Percentiles rank a stretch among this genome's conserved stretches.
Conservation (phyloP, 2,113 vertebrate species). For the Pongo abelii region DNA sequence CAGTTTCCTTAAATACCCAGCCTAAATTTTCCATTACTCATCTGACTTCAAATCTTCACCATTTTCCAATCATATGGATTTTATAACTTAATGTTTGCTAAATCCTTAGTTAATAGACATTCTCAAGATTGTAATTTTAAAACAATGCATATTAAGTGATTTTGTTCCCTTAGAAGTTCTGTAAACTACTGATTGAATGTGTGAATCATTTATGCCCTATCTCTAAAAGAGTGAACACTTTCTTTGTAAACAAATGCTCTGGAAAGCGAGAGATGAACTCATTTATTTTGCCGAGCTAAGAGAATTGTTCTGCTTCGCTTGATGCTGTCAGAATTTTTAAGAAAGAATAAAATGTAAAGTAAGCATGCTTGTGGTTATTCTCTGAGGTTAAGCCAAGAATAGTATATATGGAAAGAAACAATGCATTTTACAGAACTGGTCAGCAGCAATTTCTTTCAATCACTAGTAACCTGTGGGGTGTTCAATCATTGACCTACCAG, state of each 20-base stretch:
- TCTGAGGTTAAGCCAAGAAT: background rate
- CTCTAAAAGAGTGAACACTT: background rate
- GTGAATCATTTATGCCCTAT: background rate
- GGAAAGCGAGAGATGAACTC: background rate
- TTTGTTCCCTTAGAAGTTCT: slow-evolving; percentile 1
- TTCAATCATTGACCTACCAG: slow-evolving; percentile 39
- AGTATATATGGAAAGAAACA: background rate
- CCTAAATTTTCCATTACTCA: slow-evolving; percentile 63
- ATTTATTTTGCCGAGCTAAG: background rate
- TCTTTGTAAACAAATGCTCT: background rate
- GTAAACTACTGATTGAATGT: slow-evolving; percentile 17
- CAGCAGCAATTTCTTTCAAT: slow-evolving; percentile 26
- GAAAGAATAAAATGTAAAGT: slow-evolving; percentile 23
- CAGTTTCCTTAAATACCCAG: slow-evolving; percentile 62
- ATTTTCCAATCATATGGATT: slow-evolving; percentile 57
- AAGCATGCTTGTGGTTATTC: background rate
- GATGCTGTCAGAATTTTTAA: background rate
- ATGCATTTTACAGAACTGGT: background rate
- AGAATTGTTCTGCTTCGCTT: slow-evolving; percentile 22
- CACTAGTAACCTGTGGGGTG: background rate
- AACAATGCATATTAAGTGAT: background rate
- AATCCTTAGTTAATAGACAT: slow-evolving; percentile 44
- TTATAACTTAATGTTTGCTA: slow-evolving; percentile 53
- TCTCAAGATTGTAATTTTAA: slow-evolving; percentile 34
- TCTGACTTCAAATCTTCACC: slow-evolving; percentile 47